Percentiles rank a stretch among this genome's conserved stretches.
These are phyloP conservation scores for Cheilinus undulatus DNA, from an alignment of 2,113 vertebrate species.

Conservation along the genomic window DNA sequence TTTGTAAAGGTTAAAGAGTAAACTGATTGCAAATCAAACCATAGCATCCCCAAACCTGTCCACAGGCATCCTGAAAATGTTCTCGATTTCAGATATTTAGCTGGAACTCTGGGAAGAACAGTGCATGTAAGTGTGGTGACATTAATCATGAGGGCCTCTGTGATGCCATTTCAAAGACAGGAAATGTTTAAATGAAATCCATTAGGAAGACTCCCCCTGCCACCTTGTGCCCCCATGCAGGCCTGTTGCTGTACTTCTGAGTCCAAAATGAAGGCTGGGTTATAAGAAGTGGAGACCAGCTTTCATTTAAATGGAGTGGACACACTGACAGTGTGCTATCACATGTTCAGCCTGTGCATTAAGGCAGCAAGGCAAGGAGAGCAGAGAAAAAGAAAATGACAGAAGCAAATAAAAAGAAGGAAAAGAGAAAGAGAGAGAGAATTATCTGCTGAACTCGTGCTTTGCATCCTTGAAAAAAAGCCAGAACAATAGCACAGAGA, in stretches of 20 bases:
- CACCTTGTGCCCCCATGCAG: constrained; percentile 17
- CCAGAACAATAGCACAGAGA: constrained; percentile 22
- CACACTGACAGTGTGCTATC: constrained; percentile 26
- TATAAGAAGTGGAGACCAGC: constrained; percentile 21
- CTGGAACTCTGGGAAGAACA: constrained; percentile 46
- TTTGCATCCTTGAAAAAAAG: neutral
- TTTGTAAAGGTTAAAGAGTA: constrained; percentile 47
- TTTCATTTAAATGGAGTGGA: constrained; percentile 40
- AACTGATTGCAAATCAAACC: constrained; percentile 57
- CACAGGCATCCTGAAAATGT: constrained; percentile 21
- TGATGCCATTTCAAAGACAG: constrained; percentile 76
- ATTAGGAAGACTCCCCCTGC: constrained; percentile 55
- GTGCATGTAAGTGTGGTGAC: constrained; percentile 49
- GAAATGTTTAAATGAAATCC: constrained; percentile 73
- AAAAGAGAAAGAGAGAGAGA: neutral
- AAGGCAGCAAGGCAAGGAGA: constrained; percentile 15
- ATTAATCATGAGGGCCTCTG: constrained; percentile 71
- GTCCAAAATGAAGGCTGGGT: constrained; percentile 40
- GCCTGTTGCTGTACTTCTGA: constrained; percentile 36
- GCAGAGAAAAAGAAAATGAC: neutral
- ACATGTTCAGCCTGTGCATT: constrained; percentile 35
- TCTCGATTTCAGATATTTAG: constrained; percentile 53
- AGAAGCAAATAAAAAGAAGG: neutral
- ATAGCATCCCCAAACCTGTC: constrained; percentile 35
- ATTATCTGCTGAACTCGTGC: neutral